Evolutionary conservation across 2,797 vertebrate genomes (phyloP).

Genomic region (Poliocrania exsul): DNA sequence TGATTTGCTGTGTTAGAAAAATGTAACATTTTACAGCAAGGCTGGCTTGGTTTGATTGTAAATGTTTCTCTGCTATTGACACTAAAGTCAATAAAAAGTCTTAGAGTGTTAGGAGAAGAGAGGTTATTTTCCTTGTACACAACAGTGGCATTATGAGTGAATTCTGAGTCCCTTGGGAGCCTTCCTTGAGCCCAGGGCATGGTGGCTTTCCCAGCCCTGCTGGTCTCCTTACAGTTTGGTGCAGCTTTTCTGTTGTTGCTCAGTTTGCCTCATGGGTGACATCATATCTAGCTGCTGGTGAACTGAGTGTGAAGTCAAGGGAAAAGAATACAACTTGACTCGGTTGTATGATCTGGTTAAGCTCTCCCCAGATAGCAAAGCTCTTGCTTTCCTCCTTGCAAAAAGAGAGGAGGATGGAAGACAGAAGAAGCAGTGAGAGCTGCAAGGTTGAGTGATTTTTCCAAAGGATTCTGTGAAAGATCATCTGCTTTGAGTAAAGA

Average conservation of each 20-base stretch:
- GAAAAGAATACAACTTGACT: background rate
- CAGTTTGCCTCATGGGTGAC: background rate
- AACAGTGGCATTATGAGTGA: background rate
- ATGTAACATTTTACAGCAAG: accelerated
- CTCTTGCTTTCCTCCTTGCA: background rate
- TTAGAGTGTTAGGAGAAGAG: background rate
- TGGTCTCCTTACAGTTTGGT: background rate
- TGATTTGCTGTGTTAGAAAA: background rate
- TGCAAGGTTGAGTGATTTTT: background rate
- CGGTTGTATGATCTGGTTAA: background rate
- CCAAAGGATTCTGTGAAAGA: background rate
- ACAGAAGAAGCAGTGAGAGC: background rate
- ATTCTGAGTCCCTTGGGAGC: background rate
- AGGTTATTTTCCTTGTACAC: background rate
- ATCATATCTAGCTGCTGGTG: background rate
- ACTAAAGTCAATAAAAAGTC: background rate
- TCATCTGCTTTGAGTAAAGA: background rate
- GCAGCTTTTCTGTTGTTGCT: background rate
- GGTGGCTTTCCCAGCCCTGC: background rate
- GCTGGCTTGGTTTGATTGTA: background rate
- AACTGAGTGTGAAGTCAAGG: background rate
- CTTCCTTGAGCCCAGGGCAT: background rate
- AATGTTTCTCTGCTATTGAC: background rate
- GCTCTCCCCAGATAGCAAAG: background rate
- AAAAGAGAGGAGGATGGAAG: background rate